A percentile compares a stretch with the other conserved stretches of the same genome.
Conservation (phyloP, 2,888 invertebrate genomes). For the Drosophila merina region DNA sequence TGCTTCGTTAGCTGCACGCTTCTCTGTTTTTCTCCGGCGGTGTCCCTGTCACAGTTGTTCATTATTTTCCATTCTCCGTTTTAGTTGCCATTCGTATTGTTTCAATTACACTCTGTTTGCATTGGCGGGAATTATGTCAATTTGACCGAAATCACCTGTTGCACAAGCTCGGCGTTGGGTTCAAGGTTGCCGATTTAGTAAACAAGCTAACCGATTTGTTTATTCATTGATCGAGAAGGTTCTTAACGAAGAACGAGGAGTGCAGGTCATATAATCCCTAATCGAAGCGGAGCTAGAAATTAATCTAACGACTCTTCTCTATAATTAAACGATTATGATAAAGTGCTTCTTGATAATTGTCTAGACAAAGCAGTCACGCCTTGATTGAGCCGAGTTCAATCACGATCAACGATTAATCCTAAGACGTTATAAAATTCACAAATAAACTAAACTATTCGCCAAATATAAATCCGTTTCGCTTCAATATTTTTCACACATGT, state of each 20-base stretch:
- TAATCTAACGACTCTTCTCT: conserved; percentile 6
- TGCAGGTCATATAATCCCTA: not conserved
- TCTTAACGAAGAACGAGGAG: not conserved
- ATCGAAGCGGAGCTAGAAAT: conserved; percentile 14
- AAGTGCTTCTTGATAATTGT: conserved; percentile 36
- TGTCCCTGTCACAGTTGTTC: conserved; percentile 32
- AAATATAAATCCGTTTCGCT: too few species aligned
- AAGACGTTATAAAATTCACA: not conserved
- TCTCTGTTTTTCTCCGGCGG: conserved; percentile 7
- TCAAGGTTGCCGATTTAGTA: conserved; percentile 59
- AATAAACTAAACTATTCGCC: not conserved
- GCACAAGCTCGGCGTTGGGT: conserved; percentile 45
- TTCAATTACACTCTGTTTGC: conserved; percentile 24
- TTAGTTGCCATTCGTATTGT: conserved; percentile 25
- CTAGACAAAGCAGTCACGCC: conserved; percentile 48
- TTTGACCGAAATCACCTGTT: conserved; percentile 59
- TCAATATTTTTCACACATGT: not conserved
- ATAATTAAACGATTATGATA: conserved; percentile 31
- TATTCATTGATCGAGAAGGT: conserved; percentile 4
- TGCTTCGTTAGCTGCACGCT: conserved; percentile 70
- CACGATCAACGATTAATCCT: conserved; percentile 20
- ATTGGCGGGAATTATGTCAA: conserved; percentile 60
- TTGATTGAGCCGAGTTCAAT: conserved; percentile 21
- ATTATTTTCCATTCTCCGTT: conserved; percentile 32
- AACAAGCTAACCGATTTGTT: conserved; percentile 22